Base-by-base conservation (phyloP, 30 jellyfish, hydroid and myxozoan species). In the Aurelia sp. region DNA sequence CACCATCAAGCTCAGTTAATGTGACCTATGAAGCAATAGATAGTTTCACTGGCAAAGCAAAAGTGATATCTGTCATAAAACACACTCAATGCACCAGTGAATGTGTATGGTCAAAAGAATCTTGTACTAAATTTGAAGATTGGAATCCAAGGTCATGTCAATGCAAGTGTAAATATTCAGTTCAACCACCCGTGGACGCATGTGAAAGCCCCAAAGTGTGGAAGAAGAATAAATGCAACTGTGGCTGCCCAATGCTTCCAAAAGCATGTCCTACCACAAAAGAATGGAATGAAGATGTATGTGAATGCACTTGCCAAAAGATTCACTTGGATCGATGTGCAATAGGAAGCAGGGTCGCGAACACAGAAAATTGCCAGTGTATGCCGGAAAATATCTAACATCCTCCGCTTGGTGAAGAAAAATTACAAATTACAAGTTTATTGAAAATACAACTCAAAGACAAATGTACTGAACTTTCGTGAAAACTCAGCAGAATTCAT, bases 271-370 rank as follows among this genome's bases (percentile, higher is more conserved):
- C 85, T 12, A 62, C 13, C 4, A 68, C 53, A 41, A 81, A 81
- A 76, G 91, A 81, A 81, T 81, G 91, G 91, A 55, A 40, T 30
- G 40, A 57, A 5, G 91, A 81, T 7, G 55, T 40, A 12, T 81
- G 91, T 55, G 22, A 51, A 8, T 81, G 91, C 31, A 21, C 55
- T 4, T 81, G 91, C 85, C 67, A 55, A 44, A 69, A 69, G 64
- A 13, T 78, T 38, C 57, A 67, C 75, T 47, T 67, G 1, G 70
- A 69, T 63, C 68, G 91, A 67, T 81, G 91, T 53, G 53, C 68
- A 38, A 51, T 27, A 33, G 59, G 70, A 55, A 52, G 59, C 8
- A 81, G 48, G 17, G 35, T 81, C 16, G 31, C 67, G 35, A 67
- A 70, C 33, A 57, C 68, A 67, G 85, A 81, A 69, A 38, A 19